Evolutionary conservation across 2,888 invertebrate species (phyloP), one percentile per base, ranked within the genome.

Genomic region (Lingula anatina): DNA sequence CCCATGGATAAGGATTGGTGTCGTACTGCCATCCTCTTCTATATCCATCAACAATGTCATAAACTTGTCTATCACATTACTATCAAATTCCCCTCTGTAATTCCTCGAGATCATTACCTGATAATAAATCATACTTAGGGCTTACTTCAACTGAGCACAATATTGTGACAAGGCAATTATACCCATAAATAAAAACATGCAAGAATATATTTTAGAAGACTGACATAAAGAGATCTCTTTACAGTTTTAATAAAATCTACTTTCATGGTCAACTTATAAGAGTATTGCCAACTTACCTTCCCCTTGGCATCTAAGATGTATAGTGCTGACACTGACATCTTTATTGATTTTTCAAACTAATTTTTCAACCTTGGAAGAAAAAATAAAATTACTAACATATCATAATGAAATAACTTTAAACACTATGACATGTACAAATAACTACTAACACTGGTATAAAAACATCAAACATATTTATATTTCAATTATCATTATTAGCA

Each of bases 291-390:
- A 57, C 67, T 62, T 68, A 84, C 84, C 83, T 97, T 97, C 54
- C 96, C 96, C 78, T 97, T 97, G 47, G 95, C 88, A 78, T 97
- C 96, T 65, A 97, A 81, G 70, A 97, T 89, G 76, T 93, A 96
- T 72, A 97, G 87, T 44, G 94, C 95, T 46, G 96, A 94, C 51
- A 91, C 91, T 66, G 96, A 94, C 96, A 97, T 97, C n/a, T n/a
- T n/a, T n/a, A n/a, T n/a, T n/a, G n/a, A n/a, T n/a, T n/a, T n/a
- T n/a, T n/a, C n/a, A n/a, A n/a, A n/a, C n/a, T n/a, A n/a, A n/a
- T n/a, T n/a, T n/a, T n/a, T n/a, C n/a, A n/a, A n/a, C n/a, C n/a
- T n/a, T n/a, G n/a, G n/a, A n/a, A n/a, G n/a, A n/a, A n/a, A n/a
- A n/a, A n/a, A n/a, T n/a, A n/a, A n/a, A n/a, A n/a, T n/a, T n/a